Percentiles rank a stretch among this genome's conserved stretches.
Conservation (phyloP, 2,888 invertebrate species). For the Cheilosia vernalis region DNA sequence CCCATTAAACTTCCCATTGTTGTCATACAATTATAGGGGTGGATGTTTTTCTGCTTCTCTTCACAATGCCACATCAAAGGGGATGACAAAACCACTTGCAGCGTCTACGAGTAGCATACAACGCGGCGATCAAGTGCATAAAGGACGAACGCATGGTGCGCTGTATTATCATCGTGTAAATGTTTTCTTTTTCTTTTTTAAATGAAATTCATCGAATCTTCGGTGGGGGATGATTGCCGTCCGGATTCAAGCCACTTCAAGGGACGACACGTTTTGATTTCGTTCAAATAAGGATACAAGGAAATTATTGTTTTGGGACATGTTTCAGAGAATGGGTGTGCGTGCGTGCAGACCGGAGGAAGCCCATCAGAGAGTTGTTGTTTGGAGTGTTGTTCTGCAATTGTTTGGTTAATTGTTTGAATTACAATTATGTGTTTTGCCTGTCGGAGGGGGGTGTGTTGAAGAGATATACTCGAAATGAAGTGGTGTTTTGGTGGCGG, state of each 20-base stretch:
- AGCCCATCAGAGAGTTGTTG: slow-evolving; percentile 61
- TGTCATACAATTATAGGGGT: slow-evolving; percentile 53
- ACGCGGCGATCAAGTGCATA: slow-evolving; percentile 75
- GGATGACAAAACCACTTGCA: slow-evolving; percentile 78
- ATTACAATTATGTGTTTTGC: slow-evolving; percentile 60
- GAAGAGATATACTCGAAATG: slow-evolving; percentile 1
- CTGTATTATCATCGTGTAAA: slow-evolving; percentile 64
- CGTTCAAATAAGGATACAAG: slow-evolving; percentile 63
- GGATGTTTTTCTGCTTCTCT: slow-evolving; percentile 24
- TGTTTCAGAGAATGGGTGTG: slow-evolving; percentile 13
- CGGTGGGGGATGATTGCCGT: slow-evolving; percentile 48
- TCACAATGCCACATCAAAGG: slow-evolving; percentile 73
- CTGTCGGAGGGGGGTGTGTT: slow-evolving; percentile 13
- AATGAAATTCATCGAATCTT: slow-evolving; percentile 54
- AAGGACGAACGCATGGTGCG: slow-evolving; percentile 64
- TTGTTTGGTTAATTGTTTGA: slow-evolving; percentile 76
- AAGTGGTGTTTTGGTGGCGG: slow-evolving; percentile 15
- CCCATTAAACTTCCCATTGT: slow-evolving; percentile 75
- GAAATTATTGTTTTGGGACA: slow-evolving; percentile 55
- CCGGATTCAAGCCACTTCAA: slow-evolving; percentile 42
- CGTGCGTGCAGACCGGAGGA: slow-evolving; percentile 36
- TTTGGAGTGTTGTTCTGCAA: slow-evolving; percentile 70
- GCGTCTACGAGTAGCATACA: slow-evolving; percentile 43
- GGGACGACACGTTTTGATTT: slow-evolving; percentile 65
- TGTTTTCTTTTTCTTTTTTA: slow-evolving; percentile 29